Conservation (phyloP, 2,888 invertebrate species). For the Reticulitermes lucifugus region DNA sequence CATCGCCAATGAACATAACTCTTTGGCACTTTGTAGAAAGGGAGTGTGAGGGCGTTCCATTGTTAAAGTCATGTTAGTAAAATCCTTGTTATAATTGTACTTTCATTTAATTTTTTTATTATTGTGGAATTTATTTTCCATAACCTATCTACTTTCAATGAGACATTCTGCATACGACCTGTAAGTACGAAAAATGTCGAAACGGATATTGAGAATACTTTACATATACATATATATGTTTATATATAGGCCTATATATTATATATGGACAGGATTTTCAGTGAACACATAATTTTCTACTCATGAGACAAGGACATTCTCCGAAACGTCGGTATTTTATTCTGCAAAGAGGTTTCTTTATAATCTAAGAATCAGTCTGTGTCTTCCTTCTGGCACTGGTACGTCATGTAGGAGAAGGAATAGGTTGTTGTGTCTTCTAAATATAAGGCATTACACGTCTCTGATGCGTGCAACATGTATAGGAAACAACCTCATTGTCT, state of each 20-base stretch:
- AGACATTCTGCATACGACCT: no score
- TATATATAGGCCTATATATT: no score
- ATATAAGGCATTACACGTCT: slow-evolving; percentile 11
- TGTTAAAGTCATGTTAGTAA: not conserved
- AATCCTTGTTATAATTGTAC: not conserved
- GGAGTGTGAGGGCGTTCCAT: not conserved
- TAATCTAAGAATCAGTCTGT: not conserved
- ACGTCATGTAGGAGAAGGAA: not conserved
- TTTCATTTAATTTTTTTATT: not conserved
- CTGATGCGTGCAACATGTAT: not conserved
- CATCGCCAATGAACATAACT: not conserved
- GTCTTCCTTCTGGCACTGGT: not conserved
- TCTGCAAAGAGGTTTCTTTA: no score
- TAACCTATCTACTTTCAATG: not conserved
- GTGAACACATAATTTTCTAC: no score
- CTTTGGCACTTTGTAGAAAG: not conserved
- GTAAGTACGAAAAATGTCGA: no score
- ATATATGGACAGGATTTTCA: no score
- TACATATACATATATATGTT: no score
- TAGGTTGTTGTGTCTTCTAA: not conserved
- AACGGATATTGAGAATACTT: no score
- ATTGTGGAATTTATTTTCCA: not conserved
- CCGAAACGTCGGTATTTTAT: no score
- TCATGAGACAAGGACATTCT: no score
- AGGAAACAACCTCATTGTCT: slow-evolving; percentile 2